A percentile compares a stretch with the other conserved stretches of the same genome.
Conservation (phyloP, 2,888 invertebrate species). For the Quadriops clusia region DNA sequence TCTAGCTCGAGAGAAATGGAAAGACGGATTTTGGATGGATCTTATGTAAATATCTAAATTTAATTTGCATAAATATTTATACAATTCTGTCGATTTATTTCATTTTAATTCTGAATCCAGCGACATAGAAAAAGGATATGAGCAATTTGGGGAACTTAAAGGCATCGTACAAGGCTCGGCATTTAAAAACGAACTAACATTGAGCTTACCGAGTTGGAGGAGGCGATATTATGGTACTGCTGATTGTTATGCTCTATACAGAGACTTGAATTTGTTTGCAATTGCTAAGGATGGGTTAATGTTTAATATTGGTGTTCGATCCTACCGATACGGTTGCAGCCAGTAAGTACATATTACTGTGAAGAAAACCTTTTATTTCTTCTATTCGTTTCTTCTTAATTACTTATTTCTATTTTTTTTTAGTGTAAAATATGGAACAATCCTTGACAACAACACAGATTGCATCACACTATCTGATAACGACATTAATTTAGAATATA, state of each 20-base stretch:
- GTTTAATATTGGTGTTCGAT: conserved; percentile 42
- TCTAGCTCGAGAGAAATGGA: conserved; percentile 47
- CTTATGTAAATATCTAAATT: conserved; percentile 40
- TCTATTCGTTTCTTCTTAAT: background rate
- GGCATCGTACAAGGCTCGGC: conserved; percentile 44
- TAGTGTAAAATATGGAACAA: conserved; percentile 45
- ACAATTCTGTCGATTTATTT: conserved; percentile 2
- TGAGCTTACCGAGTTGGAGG: conserved; percentile 38
- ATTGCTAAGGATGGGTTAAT: conserved; percentile 44
- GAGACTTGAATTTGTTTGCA: conserved; percentile 26
- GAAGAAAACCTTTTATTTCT: background rate
- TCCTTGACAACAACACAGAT: conserved; percentile 37
- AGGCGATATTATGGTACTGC: conserved; percentile 21
- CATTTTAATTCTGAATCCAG: conserved; percentile 17
- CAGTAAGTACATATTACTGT: conserved; percentile 39
- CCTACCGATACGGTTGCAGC: conserved; percentile 41
- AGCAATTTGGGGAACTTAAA: conserved; percentile 51
- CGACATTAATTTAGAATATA: conserved; percentile 39
- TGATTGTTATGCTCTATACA: conserved; percentile 22
- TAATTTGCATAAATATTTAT: background rate
- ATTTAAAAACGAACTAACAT: conserved; percentile 29
- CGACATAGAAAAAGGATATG: conserved; percentile 37
- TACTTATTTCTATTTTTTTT: conserved; percentile 13
- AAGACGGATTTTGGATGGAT: conserved; percentile 43
- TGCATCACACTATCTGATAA: conserved; percentile 36